Evolutionary conservation across 1,140 invertebrate species (phyloP).

Genomic region (Babylonia areolata): DNA sequence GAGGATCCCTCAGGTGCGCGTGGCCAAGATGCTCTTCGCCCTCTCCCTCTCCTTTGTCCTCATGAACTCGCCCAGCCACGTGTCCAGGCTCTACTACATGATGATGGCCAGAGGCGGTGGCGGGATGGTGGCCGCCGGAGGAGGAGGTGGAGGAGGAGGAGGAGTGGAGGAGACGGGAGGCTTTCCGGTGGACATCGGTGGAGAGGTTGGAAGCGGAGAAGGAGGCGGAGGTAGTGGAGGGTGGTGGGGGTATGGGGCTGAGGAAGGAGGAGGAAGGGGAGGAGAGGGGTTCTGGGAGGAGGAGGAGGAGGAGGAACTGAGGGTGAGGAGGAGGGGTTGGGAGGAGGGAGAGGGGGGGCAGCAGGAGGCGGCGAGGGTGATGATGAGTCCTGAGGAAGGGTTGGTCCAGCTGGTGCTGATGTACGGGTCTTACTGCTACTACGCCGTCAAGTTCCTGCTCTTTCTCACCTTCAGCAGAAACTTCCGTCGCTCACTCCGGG

Average conservation of each 20-base stretch:
- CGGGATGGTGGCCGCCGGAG: neutral
- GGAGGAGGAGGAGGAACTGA: neutral
- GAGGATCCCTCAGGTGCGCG: conserved; percentile 54
- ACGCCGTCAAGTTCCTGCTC: conserved; percentile 58
- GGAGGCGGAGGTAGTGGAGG: neutral
- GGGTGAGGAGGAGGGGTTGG: neutral
- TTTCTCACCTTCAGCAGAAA: conserved; percentile 58
- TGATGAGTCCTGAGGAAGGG: conserved; percentile 31
- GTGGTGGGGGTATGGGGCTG: neutral
- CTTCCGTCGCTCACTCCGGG: conserved; percentile 50
- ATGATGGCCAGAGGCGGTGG: conserved; percentile 14
- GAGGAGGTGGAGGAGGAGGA: neutral
- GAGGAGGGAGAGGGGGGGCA: neutral
- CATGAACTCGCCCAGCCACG: conserved; percentile 59
- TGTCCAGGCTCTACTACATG: conserved; percentile 47
- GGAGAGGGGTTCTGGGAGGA: neutral
- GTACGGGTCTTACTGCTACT: conserved; percentile 52
- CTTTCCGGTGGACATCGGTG: neutral
- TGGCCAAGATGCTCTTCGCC: conserved; percentile 60
- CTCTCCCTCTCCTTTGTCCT: conserved; percentile 55
- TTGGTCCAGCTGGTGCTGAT: conserved; percentile 50
- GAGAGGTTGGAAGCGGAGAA: neutral
- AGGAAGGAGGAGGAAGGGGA: neutral
- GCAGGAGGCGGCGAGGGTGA: neutral
- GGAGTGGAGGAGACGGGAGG: no score